These are phyloP conservation scores for Unio pictorum DNA, from an alignment of 2,888 invertebrate species.

Conservation along the genomic window DNA sequence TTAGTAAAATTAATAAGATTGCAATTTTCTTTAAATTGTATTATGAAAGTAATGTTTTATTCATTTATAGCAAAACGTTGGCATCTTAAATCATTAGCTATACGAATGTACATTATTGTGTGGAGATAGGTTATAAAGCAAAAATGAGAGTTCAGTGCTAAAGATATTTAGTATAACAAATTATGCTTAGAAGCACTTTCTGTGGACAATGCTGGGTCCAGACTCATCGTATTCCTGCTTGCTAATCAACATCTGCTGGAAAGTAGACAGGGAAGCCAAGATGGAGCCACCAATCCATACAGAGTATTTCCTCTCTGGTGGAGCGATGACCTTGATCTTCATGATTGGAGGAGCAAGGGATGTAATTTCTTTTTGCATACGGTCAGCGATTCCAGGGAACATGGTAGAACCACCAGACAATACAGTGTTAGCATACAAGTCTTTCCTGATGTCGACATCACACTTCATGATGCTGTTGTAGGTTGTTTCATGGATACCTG, in stretches of 20 bases:
- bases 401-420: constrained; percentile 94
- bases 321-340: constrained; percentile 85
- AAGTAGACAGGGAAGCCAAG: constrained; percentile 81
- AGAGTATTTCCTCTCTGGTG: constrained; percentile 96
- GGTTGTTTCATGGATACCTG: constrained; percentile 31
- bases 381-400: constrained; percentile 96
- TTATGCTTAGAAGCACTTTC: constrained; percentile 43
- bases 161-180: constrained; percentile 86
- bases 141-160: constrained; percentile 87
- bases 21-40: too few relatives aligned
- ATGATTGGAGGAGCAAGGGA: constrained; percentile 80
- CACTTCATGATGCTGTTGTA: constrained; percentile 42
- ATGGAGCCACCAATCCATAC: constrained; percentile 99
- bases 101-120: too few relatives aligned
- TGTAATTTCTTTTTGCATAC: constrained; percentile 98
- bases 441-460: constrained; percentile 53
- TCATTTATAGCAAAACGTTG: too few relatives aligned
- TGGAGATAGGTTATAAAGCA: too few relatives aligned
- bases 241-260: constrained; percentile 61
- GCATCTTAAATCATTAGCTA: too few relatives aligned
- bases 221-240: constrained; percentile 56
- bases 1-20: too few relatives aligned
- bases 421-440: constrained; percentile 75
- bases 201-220: constrained; percentile 75
- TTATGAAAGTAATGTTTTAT: too few relatives aligned